Evolutionary conservation across 1,140 invertebrate species (phyloP).

Genomic region (Drosophila prosaltans): DNA sequence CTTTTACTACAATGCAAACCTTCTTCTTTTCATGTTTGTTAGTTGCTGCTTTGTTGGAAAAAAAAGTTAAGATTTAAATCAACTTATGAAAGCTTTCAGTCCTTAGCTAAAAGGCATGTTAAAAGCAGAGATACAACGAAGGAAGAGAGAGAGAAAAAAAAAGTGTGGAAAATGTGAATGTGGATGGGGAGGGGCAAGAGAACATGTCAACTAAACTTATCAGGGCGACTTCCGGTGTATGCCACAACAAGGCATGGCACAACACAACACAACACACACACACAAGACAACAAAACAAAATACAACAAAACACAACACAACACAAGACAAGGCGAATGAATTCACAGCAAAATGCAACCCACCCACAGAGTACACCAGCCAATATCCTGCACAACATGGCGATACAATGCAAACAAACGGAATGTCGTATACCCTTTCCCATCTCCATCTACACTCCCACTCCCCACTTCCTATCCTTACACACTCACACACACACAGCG

Average conservation of each 20-base stretch:
- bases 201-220: conserved; percentile 73
- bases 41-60: conserved; percentile 5
- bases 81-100: conserved; percentile 69
- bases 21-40: conserved; percentile 1
- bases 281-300: not conserved
- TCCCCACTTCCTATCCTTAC: not conserved
- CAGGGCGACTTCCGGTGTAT: conserved; percentile 67
- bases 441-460: conserved; percentile 6
- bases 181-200: not conserved
- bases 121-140: not conserved
- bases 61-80: conserved; percentile 69
- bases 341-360: conserved; percentile 14
- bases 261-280: not conserved
- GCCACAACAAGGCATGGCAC: conserved; percentile 59
- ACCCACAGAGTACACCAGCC: conserved; percentile 44
- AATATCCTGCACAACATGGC: conserved; percentile 79
- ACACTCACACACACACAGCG: not conserved
- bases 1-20: not conserved
- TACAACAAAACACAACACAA: conserved; percentile 24
- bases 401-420: conserved; percentile 73
- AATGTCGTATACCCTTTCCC: conserved; percentile 13
- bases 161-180: not conserved
- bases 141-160: conserved; percentile 1
- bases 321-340: conserved; percentile 12
- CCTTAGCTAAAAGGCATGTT: conserved; percentile 16